Percentiles rank a stretch among this genome's conserved stretches.
These are phyloP conservation scores for Drosophila nikananu DNA, from an alignment of 1,140 invertebrate genomes.

Conservation along the genomic window DNA sequence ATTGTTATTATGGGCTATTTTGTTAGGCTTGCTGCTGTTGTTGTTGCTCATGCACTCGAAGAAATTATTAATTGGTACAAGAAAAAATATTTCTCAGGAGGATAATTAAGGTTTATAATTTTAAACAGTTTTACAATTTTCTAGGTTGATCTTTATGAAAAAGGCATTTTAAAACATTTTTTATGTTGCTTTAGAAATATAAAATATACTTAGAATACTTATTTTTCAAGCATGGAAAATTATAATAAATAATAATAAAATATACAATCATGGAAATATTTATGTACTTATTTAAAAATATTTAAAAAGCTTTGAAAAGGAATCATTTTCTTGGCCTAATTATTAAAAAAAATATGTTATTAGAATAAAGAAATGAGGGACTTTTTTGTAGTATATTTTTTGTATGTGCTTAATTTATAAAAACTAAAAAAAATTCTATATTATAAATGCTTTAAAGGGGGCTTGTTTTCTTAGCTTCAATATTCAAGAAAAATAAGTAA, in stretches of 20 bases:
- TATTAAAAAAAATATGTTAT: too few species aligned
- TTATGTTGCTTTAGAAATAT: not conserved
- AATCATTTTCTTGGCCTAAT: too few species aligned
- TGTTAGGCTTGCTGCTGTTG: conserved; percentile 17
- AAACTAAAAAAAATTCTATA: too few species aligned
- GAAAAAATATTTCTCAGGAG: not conserved
- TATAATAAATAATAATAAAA: too few species aligned
- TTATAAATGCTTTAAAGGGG: too few species aligned
- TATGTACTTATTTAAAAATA: too few species aligned
- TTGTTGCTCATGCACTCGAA: conserved; percentile 4
- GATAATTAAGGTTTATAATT: not conserved
- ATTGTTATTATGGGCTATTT: conserved; percentile 44
- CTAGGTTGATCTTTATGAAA: not conserved
- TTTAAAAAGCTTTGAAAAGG: too few species aligned
- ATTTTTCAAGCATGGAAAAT: too few species aligned
- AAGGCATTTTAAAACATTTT: not conserved
- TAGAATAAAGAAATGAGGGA: too few species aligned
- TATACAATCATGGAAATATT: too few species aligned
- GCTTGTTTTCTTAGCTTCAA: not conserved
- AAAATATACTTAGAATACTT: not conserved
- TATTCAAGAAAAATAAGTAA: not conserved
- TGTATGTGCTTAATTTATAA: too few species aligned
- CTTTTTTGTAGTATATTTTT: too few species aligned
- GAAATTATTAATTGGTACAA: not conserved
- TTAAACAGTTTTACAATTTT: not conserved